Evolutionary conservation across 2,888 invertebrate species (phyloP), one percentile per base, ranked within the genome.

Genomic region (Philopedon plagiatum): DNA sequence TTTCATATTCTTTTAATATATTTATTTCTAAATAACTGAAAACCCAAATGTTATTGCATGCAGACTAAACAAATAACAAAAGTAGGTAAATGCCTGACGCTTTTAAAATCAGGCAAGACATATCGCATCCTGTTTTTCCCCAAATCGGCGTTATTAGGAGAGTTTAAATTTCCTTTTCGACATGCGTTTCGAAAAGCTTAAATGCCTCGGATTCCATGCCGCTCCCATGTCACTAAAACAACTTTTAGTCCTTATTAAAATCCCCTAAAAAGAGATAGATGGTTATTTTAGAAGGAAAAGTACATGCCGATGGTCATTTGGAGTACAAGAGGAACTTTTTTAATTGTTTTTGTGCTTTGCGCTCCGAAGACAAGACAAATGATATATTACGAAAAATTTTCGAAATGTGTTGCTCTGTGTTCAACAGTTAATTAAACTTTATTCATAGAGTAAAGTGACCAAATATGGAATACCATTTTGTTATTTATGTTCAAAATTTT

Each of bases 111-210:
- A 54, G 29, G 15, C 15, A 15, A 29, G 51, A 29, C 29, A 54
- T 18, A 54, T 54, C 15, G 29, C 29, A 21, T n/a, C 21, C 46
- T 23, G 23, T 46, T 46, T 46, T 46, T 29, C 29, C 8, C 15
- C 51, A 54, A 54, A 54, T 54, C 51, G 51, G 29, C 51, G 11
- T 54, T 54, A 54, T 54, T 54, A 54, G 23, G 23, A 32, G 49
- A 46, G 62, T 49, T 62, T 62, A 62, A 46, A 62, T 62, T 62
- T 62, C 49, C 46, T 32, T 46, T 62, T 62, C 62, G 62, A 62
- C 62, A 62, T 32, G 19, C 46, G 13, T 46, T 62, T 46, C 29
- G 49, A 15, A 44, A 23, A 19, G 29, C 26, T 29, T 62, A 46
- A 62, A 49, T 34, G 32, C 46, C 26, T 34, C 18, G 62, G 21